A percentile compares a stretch with the other conserved stretches of the same genome.
These are phyloP conservation scores for Lytechinus variegatus DNA, from an alignment of 35 echinoderm and acorn worm genomes.

Conservation along the genomic window DNA sequence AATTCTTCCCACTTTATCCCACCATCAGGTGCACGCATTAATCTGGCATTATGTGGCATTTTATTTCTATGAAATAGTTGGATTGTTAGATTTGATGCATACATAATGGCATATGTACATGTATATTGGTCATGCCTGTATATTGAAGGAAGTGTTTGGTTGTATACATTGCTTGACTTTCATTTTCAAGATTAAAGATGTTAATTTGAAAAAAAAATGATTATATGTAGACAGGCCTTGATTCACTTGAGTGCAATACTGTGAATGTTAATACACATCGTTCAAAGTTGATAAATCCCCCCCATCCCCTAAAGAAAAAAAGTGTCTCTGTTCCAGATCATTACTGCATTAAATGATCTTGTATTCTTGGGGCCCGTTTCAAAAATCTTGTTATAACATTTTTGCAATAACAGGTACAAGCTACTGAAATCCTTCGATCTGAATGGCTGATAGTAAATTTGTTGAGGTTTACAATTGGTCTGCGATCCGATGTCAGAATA, in stretches of 20 bases:
- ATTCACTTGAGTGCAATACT: background rate
- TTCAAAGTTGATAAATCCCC: too few species aligned
- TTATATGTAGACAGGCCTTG: background rate
- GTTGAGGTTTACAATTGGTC: too few species aligned
- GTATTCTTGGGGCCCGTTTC: too few species aligned
- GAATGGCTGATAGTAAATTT: too few species aligned
- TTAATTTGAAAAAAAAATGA: background rate
- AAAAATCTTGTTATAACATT: too few species aligned
- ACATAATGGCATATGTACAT: background rate
- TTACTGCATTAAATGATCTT: too few species aligned
- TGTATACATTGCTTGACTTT: background rate
- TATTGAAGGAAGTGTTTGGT: background rate
- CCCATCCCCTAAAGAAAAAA: too few species aligned
- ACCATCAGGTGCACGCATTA: background rate
- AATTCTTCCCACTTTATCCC: background rate
- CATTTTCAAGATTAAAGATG: background rate
- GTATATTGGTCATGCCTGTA: background rate
- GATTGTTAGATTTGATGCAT: background rate
- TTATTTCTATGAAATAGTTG: background rate
- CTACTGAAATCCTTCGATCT: too few species aligned
- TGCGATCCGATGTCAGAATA: too few species aligned
- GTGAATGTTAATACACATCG: too few species aligned
- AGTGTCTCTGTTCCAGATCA: too few species aligned
- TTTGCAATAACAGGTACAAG: too few species aligned
- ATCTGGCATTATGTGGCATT: background rate